Base-by-base conservation (phyloP, 2,113 vertebrate genomes). In the Coryphaenoides rupestris region DNA sequence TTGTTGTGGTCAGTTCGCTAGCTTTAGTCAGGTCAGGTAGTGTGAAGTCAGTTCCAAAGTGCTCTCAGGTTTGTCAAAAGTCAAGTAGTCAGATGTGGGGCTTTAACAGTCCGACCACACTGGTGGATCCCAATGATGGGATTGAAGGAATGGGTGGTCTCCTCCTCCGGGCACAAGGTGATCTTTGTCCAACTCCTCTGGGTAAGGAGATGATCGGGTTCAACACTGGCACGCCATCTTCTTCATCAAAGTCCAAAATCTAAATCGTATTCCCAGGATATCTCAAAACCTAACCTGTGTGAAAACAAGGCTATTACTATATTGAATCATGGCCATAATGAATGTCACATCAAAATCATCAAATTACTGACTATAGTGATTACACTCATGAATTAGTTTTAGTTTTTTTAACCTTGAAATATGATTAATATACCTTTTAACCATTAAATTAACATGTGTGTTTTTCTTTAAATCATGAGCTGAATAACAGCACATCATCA, bases 241-340 rank as follows among this genome's bases (percentile, higher is more conserved):
- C 49, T 52, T 52, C 17, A n/a, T 52, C 15, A 52, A 16, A 52
- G 17, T 52, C 49, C 49, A 52, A 6, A 52, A 13, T 52, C 49
- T 16, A 52, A 52, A 16, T n/a, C 10, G 49, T 52, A 52, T 52
- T 52, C 17, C 49, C 17, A n/a, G 49, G 2, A 16, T 12, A 2
- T 52, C 10, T 52, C 49, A 52, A 45, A 45, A 45, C 40, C 40
- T 45, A 45, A 13, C 40, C 40, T 45, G 40, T 45, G 40, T 45
- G 13, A 45, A 13, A 45, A 45, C 40, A 6, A 45, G 40, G 13
- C 40, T 45, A 45, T 45, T 45, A n/a, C 49, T 52, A 16, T 52
- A 52, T 52, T 52, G 49, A 52, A 16, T 52, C 49, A 52, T 52
- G 49, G 49, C 49, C 49, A 52, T 52, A 52, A 52, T 52, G 49